Evolutionary conservation across 2,113 vertebrate species (phyloP), one percentile per base, ranked within the genome.

Genomic region (Notothenia rossii): DNA sequence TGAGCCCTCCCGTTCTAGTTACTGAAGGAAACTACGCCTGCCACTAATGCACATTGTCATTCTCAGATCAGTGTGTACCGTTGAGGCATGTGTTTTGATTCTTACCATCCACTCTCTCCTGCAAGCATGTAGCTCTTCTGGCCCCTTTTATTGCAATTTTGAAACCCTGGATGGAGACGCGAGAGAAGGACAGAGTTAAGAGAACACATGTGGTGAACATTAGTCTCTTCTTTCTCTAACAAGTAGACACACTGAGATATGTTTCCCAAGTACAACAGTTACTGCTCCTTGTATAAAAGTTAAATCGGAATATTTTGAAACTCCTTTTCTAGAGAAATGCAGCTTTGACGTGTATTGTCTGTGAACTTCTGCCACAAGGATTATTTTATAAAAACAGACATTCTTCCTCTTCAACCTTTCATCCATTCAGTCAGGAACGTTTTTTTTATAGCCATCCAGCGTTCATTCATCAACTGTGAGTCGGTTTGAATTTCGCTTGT

Each of bases 151-250:
- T 83, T 89, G 87, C 88, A 74, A 77, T 61, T 72, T 40, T 86
- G 84, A 92, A 91, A 18, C 82, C 85, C 81, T 75, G 80, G 69
- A 90, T 82, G 83, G 64, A 89, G 67, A 86, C 54, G 43, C 36
- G 72, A 71, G 65, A 67, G 65, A 48, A 50, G 46, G 64, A 51
- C 64, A 51, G 48, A 51, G 48, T 33, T 10, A 68, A 69, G 46
- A 86, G 72, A 81, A 63, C 82, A 92, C 91, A 93, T 89, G 79
- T 91, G 92, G 82, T 79, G 78, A 85, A 80, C 79, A 90, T 94
- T 92, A 91, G 79, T 58, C 60, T 82, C 77, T 75, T 84, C 73
- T 86, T 75, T 74, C 80, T 66, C 63, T 48, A 46, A 84, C 82
- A 83, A 79, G 88, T 45, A 87, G 75, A 87, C 79, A 85, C 79